Conservation (phyloP, 23 tunicate genomes). For the Trididemnum clinides region DNA sequence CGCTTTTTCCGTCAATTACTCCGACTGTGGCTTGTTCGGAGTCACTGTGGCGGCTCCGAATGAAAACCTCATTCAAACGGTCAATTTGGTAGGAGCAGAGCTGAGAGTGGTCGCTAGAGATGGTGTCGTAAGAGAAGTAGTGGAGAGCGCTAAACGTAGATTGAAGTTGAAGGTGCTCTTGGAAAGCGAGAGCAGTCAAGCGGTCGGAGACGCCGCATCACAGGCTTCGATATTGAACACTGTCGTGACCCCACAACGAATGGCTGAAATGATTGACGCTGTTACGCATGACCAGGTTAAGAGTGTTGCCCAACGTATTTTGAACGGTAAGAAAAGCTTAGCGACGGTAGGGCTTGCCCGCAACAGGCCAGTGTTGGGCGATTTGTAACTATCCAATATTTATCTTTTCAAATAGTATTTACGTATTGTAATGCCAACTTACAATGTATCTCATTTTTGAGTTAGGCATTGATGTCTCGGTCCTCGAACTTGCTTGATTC, state of each 20-base stretch:
- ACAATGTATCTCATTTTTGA: too few relatives aligned
- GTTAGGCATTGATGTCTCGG: too few relatives aligned
- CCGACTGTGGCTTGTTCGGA: constrained; percentile 79
- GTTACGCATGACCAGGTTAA: constrained; percentile 39
- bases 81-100: constrained; percentile 41
- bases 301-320: constrained; percentile 59
- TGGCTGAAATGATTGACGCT: constrained; percentile 40
- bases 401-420: too few relatives aligned
- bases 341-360: constrained; percentile 59
- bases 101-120: background rate
- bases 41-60: constrained; percentile 47
- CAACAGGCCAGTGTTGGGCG: constrained; percentile 46
- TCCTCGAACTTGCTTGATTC: too few relatives aligned
- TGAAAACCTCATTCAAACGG: constrained; percentile 16
- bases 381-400: constrained; percentile 9
- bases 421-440: too few relatives aligned
- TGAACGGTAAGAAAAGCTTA: constrained; percentile 66
- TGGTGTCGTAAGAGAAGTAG: constrained; percentile 11
- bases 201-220: constrained; percentile 48
- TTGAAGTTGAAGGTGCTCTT: constrained; percentile 31
- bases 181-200: constrained; percentile 37
- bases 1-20: constrained; percentile 71
- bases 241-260: background rate
- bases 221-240: constrained; percentile 59
- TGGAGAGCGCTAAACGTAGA: constrained; percentile 47